Conservation (phyloP, 2,888 invertebrate genomes). For the Trissolcus brochymenae region DNA sequence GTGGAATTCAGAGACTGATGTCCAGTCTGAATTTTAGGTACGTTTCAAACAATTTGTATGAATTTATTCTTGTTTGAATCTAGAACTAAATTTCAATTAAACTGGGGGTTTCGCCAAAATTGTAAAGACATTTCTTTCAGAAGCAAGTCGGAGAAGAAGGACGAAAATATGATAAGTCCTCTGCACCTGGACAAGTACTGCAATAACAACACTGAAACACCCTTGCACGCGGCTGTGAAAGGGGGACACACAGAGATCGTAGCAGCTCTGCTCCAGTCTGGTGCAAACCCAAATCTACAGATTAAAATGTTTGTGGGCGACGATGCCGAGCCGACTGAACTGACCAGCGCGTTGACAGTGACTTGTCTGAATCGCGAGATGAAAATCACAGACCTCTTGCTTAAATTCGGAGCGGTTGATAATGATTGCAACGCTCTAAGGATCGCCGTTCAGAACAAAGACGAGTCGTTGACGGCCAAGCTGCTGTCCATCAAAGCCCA, state of each 20-base stretch:
- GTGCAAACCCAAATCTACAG: constrained; percentile 88
- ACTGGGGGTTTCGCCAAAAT: too few relatives aligned
- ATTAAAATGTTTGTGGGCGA: constrained; percentile 78
- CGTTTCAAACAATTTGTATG: not conserved
- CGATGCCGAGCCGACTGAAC: constrained; percentile 70
- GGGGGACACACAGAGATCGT: constrained; percentile 86
- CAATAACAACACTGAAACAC: constrained; percentile 87
- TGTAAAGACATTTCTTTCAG: constrained; percentile 63
- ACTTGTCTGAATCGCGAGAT: constrained; percentile 83
- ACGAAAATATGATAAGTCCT: constrained; percentile 81
- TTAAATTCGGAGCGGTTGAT: constrained; percentile 91
- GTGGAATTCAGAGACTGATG: constrained; percentile 92
- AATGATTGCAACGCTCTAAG: constrained; percentile 89
- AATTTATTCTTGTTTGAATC: too few relatives aligned
- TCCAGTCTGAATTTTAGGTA: constrained; percentile 83
- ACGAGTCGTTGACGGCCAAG: constrained; percentile 86
- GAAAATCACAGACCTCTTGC: constrained; percentile 85
- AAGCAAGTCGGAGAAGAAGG: constrained; percentile 77
- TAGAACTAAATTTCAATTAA: too few relatives aligned
- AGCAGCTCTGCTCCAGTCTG: constrained; percentile 83
- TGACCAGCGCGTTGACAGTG: constrained; percentile 80
- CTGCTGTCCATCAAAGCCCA: constrained; percentile 92
- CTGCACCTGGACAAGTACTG: constrained; percentile 86
- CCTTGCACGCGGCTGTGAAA: constrained; percentile 88
- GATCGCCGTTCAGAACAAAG: constrained; percentile 85